phyloP scores from a whole-genome alignment of 2,888 invertebrate species.

The Chloroclysta siterata region DNA sequence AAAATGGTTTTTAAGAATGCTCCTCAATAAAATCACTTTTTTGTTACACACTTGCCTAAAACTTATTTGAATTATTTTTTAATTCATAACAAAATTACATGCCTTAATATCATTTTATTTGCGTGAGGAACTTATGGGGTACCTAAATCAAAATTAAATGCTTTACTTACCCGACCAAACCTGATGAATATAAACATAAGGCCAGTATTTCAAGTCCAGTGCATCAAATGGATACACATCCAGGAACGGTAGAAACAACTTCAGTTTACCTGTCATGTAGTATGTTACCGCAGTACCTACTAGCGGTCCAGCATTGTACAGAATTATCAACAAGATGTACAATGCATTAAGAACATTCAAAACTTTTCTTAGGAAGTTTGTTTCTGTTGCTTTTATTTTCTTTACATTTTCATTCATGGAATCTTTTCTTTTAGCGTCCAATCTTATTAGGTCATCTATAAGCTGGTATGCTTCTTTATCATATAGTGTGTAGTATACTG shows the following conservation, averaged over 20 bases:
- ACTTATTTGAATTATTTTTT: no score
- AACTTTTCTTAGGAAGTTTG: constrained; percentile 12
- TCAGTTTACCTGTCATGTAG: constrained; percentile 13
- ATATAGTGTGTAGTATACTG: constrained; percentile 19
- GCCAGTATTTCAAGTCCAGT: constrained; percentile 44
- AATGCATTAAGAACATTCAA: constrained; percentile 20
- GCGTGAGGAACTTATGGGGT: no score
- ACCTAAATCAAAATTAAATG: neutral
- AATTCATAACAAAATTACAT: no score
- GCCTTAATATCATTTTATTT: no score
- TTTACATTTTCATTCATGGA: neutral
- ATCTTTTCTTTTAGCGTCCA: constrained; percentile 8
- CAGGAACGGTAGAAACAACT: constrained; percentile 22
- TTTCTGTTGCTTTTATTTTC: constrained; percentile 18
- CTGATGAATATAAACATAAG: constrained; percentile 45
- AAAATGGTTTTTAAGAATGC: no score
- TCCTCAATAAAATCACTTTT: no score
- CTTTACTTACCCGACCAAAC: constrained; percentile 45
- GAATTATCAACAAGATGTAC: constrained; percentile 12
- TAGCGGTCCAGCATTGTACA: constrained; percentile 16
- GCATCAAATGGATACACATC: constrained; percentile 47
- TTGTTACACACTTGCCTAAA: no score
- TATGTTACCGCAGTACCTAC: constrained; percentile 15
- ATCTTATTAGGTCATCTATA: constrained; percentile 18
- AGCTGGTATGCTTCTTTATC: constrained; percentile 12